phyloP scores from a whole-genome alignment of 1,140 invertebrate species.

The Thereuonema tuberculata region DNA sequence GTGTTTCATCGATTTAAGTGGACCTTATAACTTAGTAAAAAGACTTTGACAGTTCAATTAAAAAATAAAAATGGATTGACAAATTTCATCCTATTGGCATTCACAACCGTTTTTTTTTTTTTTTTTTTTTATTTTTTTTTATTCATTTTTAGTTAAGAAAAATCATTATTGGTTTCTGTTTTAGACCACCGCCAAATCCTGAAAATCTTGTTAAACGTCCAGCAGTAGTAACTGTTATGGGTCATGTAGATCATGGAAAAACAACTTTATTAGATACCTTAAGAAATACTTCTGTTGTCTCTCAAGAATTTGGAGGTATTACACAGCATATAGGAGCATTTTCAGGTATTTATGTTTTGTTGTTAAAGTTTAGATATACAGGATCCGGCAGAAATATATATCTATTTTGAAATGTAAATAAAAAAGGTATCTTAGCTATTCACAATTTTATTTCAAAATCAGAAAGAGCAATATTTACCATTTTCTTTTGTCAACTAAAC shows the following conservation, averaged over 20 bases:
- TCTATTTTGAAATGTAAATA: background rate
- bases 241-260: slow-evolving; percentile 98
- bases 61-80: too few species aligned
- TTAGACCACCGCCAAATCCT: slow-evolving; percentile 44
- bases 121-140: too few species aligned
- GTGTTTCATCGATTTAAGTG: too few species aligned
- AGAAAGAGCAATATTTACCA: too few species aligned
- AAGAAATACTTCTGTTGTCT: slow-evolving; percentile 69
- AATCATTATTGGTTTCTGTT: slow-evolving; percentile 4
- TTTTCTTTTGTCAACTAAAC: too few species aligned
- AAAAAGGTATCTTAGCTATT: background rate
- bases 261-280: slow-evolving; percentile 89
- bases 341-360: slow-evolving; percentile 46
- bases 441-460: too few species aligned
- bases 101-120: too few species aligned
- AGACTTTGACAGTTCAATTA: too few species aligned
- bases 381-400: background rate
- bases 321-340: slow-evolving; percentile 99
- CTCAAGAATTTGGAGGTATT: slow-evolving; percentile 94
- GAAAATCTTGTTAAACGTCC: slow-evolving; percentile 49
- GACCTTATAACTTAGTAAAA: too few species aligned
- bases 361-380: background rate
- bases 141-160: too few species aligned
- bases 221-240: slow-evolving; percentile 96
- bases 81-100: too few species aligned